These are phyloP conservation scores for Pseudococcus jackbeardsleyi DNA, from an alignment of 2,888 invertebrate species.

Conservation along the genomic window DNA sequence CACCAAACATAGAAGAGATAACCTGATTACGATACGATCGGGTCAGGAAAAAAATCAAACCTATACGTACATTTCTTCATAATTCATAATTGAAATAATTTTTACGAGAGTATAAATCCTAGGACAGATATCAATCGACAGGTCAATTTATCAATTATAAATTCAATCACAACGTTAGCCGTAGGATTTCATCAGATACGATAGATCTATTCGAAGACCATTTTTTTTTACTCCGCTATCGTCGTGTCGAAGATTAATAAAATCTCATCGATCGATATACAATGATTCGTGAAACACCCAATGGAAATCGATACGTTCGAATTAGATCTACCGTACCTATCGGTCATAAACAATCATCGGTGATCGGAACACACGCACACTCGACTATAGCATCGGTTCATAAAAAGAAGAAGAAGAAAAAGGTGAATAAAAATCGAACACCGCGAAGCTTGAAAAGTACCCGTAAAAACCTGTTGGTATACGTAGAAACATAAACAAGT, in stretches of 20 bases:
- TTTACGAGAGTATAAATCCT: neutral
- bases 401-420: neutral
- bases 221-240: neutral
- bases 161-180: neutral
- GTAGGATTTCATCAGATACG: neutral
- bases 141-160: neutral
- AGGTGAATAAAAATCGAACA: neutral
- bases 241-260: conserved; percentile 4
- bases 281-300: neutral
- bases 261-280: neutral
- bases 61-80: neutral
- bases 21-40: no score
- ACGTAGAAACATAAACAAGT: neutral
- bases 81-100: neutral
- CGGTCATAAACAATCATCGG: neutral
- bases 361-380: conserved; percentile 4
- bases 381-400: neutral
- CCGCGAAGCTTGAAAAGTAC: neutral
- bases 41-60: no score
- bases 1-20: no score
- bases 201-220: neutral
- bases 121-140: neutral
- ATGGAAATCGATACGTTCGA: no score
- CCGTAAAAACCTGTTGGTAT: conserved; percentile 1
- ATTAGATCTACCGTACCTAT: neutral